Evolutionary conservation across 2,113 vertebrate species (phyloP).

Genomic region (Orcinus orca): DNA sequence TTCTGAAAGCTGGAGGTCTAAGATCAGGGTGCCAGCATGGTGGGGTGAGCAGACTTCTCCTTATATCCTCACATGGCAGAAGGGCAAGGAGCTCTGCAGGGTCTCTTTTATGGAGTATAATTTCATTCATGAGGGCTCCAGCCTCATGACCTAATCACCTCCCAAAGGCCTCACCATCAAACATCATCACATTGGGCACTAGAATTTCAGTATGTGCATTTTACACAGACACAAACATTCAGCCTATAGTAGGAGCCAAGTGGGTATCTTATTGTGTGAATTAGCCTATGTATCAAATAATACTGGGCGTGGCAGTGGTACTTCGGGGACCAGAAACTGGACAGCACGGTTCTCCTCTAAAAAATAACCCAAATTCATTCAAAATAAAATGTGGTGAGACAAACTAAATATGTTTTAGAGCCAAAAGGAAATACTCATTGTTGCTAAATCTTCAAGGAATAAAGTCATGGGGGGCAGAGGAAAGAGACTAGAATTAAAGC

Average conservation of each 20-base stretch:
- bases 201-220: background rate
- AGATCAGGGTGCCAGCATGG: background rate
- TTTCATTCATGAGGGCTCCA: background rate
- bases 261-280: background rate
- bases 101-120: background rate
- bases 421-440: accelerated
- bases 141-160: background rate
- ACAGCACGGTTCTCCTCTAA: background rate
- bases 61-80: background rate
- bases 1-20: background rate
- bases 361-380: background rate
- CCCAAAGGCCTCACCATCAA: background rate
- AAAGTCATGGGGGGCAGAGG: background rate
- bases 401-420: background rate
- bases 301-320: background rate
- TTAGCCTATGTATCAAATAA: background rate
- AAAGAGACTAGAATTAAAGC: background rate
- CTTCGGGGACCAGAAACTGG: accelerated
- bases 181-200: background rate
- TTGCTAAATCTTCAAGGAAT: background rate
- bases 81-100: background rate
- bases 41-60: background rate
- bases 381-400: background rate
- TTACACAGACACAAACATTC: background rate
- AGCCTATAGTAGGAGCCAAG: background rate